These are phyloP conservation scores for Agrochola litura DNA, from an alignment of 2,888 invertebrate species.

Conservation along the genomic window DNA sequence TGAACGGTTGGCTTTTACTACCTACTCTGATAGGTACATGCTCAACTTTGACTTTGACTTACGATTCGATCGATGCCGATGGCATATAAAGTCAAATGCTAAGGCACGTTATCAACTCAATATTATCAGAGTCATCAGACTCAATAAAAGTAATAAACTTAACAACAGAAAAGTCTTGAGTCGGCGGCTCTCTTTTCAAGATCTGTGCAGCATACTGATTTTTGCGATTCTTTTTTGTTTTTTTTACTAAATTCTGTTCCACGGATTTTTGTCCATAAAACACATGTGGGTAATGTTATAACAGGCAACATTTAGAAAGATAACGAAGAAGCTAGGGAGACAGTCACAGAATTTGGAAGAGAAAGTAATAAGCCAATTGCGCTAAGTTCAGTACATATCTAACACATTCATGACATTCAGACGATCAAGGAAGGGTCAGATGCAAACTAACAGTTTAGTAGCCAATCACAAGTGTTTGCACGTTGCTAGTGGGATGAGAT, in stretches of 20 bases:
- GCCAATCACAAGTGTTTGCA: slow-evolving; percentile 56
- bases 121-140: not conserved
- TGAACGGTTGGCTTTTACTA: slow-evolving; percentile 5
- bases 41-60: slow-evolving; percentile 45
- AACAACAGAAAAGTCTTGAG: not conserved
- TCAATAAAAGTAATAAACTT: not conserved
- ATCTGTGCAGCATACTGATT: not conserved
- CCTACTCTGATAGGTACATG: slow-evolving; percentile 8
- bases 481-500: slow-evolving; percentile 19
- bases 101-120: slow-evolving; percentile 26
- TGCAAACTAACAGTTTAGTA: slow-evolving; percentile 57
- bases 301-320: slow-evolving; percentile 41
- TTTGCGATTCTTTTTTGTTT: not conserved
- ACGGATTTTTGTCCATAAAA: slow-evolving; percentile 25
- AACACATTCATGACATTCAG: slow-evolving; percentile 50
- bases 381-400: slow-evolving; percentile 47
- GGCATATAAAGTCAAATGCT: slow-evolving; percentile 40
- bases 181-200: not conserved
- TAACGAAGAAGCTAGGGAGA: slow-evolving; percentile 64
- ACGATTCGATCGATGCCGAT: slow-evolving; percentile 29
- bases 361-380: slow-evolving; percentile 69
- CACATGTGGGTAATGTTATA: slow-evolving; percentile 22
- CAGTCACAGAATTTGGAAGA: slow-evolving; percentile 65
- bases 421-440: slow-evolving; percentile 43
- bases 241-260: not conserved